Percentiles rank a stretch among this genome's conserved stretches.
These are phyloP conservation scores for Holcopasites calliopsidis DNA, from an alignment of 1,140 invertebrate genomes.

Conservation along the genomic window DNA sequence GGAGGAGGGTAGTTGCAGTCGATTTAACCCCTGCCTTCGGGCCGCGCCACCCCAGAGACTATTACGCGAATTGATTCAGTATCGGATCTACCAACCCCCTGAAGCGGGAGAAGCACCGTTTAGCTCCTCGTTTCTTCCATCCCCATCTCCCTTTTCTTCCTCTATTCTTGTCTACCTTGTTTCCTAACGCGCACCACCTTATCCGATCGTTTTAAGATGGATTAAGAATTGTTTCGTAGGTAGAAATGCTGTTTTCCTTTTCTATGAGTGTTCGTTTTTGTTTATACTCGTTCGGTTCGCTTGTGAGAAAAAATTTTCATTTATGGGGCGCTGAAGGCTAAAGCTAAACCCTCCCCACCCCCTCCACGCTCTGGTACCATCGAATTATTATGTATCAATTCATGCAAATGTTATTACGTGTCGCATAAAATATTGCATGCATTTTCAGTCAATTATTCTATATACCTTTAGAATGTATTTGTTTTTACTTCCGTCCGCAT, in stretches of 20 bases:
- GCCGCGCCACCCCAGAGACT: constrained; percentile 54
- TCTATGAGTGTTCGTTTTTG: too few relatives aligned
- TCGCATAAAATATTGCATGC: too few relatives aligned
- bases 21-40: constrained; percentile 61
- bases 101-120: constrained; percentile 66
- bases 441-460: too few relatives aligned
- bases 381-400: too few relatives aligned
- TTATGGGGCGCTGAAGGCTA: too few relatives aligned
- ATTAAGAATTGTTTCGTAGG: neutral
- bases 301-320: too few relatives aligned
- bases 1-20: constrained; percentile 49
- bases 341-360: too few relatives aligned
- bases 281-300: too few relatives aligned
- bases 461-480: too few relatives aligned
- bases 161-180: constrained; percentile 4
- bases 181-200: neutral
- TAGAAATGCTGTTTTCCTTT: neutral
- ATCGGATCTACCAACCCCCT: constrained; percentile 59
- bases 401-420: too few relatives aligned
- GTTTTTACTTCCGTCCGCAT: too few relatives aligned
- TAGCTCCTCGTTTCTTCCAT: constrained; percentile 73
- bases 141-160: neutral
- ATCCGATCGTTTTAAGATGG: neutral
- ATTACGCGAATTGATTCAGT: constrained; percentile 76
- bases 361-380: too few relatives aligned